Conservation (phyloP, 2,113 vertebrate genomes). For the Caranx melampygus region DNA sequence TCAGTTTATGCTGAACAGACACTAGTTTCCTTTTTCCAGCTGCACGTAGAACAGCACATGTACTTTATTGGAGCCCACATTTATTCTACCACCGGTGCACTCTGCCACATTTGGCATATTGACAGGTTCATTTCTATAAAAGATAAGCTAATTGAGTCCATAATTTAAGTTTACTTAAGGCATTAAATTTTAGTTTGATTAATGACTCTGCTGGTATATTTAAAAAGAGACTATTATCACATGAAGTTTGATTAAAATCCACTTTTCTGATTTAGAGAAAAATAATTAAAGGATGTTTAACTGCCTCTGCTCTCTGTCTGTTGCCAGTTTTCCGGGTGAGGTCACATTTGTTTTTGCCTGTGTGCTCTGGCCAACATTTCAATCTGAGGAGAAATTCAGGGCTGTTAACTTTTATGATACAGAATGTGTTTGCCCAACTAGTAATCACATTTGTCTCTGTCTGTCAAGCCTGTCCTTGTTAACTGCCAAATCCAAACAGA, state of each 20-base stretch:
- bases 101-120: slow-evolving; percentile 4
- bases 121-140: background rate
- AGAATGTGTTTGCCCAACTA: no score
- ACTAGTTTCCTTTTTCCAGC: background rate
- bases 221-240: background rate
- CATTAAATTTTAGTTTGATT: background rate
- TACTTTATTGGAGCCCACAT: background rate
- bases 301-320: background rate
- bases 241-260: background rate
- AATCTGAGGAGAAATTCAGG: no score
- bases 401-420: no score
- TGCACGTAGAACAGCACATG: background rate
- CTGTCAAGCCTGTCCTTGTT: background rate
- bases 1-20: background rate
- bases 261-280: background rate
- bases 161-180: background rate
- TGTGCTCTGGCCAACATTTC: no score
- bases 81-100: background rate
- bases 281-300: background rate
- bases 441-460: background rate
- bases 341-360: no score
- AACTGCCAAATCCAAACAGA: background rate
- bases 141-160: background rate
- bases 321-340: background rate
- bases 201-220: background rate